Percentiles rank a stretch among this genome's conserved stretches.
phyloP scores from a whole-genome alignment of 2,888 invertebrate genomes.

The Drosophila dives region DNA sequence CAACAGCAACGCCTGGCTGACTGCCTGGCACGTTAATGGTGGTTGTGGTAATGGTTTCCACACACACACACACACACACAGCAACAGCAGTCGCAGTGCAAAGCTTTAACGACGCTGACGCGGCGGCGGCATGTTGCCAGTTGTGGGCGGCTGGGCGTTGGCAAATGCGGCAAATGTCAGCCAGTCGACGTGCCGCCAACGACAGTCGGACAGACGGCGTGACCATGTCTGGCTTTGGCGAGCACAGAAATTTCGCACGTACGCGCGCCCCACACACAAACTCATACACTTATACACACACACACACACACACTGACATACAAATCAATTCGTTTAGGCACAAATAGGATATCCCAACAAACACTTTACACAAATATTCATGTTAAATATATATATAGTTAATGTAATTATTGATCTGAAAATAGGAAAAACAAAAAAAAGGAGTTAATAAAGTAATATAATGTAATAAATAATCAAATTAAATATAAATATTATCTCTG shows the following conservation, averaged over 20 bases:
- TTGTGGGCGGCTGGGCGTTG: slow-evolving; percentile 73
- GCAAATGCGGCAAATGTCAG: slow-evolving; percentile 79
- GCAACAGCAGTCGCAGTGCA: slow-evolving; percentile 42
- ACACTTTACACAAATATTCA: slow-evolving; percentile 20
- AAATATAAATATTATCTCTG: neutral
- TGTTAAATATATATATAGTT: neutral
- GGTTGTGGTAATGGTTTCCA: slow-evolving; percentile 79
- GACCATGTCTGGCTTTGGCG: slow-evolving; percentile 79
- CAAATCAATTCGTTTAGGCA: slow-evolving; percentile 79
- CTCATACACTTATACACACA: slow-evolving; percentile 25
- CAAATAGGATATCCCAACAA: slow-evolving; percentile 66
- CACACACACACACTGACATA: slow-evolving; percentile 56
- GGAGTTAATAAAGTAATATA: neutral
- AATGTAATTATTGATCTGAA: neutral
- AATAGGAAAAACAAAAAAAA: neutral
- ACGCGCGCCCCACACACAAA: slow-evolving; percentile 58
- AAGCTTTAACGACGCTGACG: slow-evolving; percentile 71
- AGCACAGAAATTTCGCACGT: slow-evolving; percentile 74
- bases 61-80: slow-evolving; percentile 51
- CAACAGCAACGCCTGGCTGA: slow-evolving; percentile 73
- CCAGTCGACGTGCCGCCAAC: slow-evolving; percentile 74
- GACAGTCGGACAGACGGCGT: slow-evolving; percentile 69
- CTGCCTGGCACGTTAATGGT: slow-evolving; percentile 79
- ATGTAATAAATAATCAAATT: neutral
- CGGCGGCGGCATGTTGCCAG: slow-evolving; percentile 75